Evolutionary conservation across 1,140 invertebrate genomes (phyloP).

Genomic region (Lysiphlebus fabarum): DNA sequence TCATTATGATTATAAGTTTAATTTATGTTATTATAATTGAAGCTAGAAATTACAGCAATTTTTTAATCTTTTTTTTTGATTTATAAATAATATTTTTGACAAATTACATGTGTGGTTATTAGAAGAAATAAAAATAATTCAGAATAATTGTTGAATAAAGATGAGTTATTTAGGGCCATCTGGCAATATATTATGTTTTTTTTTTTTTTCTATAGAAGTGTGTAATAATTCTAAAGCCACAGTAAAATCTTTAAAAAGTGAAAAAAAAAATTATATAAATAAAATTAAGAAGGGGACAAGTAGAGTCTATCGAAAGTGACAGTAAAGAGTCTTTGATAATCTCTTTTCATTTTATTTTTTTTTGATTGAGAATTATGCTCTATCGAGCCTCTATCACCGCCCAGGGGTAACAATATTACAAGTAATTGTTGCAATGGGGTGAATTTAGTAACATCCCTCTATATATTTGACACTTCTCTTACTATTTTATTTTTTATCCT

Average conservation of each 20-base stretch:
- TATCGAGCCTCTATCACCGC: slow-evolving; percentile 39
- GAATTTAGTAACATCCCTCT: slow-evolving; percentile 15
- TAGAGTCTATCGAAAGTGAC: slow-evolving; percentile 3
- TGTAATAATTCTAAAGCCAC: slow-evolving; percentile 13
- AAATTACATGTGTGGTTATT: too few species aligned
- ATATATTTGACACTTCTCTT: background rate
- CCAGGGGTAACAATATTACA: slow-evolving; percentile 41
- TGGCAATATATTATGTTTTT: background rate
- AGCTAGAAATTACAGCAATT: too few species aligned
- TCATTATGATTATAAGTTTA: too few species aligned
- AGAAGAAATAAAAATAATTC: background rate
- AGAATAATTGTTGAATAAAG: slow-evolving; percentile 8
- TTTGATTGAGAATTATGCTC: slow-evolving; percentile 34
- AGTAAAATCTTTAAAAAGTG: background rate
- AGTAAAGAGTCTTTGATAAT: slow-evolving; percentile 30
- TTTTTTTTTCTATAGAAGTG: slow-evolving; percentile 1
- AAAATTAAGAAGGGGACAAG: background rate
- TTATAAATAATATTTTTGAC: too few species aligned
- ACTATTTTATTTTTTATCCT: slow-evolving; percentile 1
- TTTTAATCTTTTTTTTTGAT: too few species aligned
- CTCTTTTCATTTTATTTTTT: slow-evolving; percentile 31
- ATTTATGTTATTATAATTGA: too few species aligned
- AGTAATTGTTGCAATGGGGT: slow-evolving; percentile 44
- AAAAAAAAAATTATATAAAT: slow-evolving; percentile 4
- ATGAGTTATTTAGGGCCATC: slow-evolving; percentile 13